Conservation (phyloP, 2,113 vertebrate species). For the Laticauda laticaudata region DNA sequence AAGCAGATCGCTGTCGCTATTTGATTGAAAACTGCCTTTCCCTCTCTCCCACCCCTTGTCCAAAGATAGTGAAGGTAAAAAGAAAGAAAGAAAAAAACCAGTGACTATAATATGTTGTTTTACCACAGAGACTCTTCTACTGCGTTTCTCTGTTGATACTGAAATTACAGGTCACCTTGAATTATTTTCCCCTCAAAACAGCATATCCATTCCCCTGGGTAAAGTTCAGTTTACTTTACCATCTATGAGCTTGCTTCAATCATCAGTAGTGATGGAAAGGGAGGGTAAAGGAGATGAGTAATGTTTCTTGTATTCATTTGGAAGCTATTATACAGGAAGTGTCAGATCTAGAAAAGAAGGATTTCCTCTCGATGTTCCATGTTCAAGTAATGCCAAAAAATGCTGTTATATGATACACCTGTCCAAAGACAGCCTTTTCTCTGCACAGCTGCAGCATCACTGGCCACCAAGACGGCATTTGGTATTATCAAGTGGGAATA, state of each 20-base stretch:
- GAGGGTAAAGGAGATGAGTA: constrained; percentile 28
- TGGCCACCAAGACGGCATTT: background rate
- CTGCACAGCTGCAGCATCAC: background rate
- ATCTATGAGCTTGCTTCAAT: constrained; percentile 44
- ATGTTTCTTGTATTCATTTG: constrained; percentile 22
- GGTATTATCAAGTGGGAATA: constrained; percentile 14
- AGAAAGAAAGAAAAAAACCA: background rate
- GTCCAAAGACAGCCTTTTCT: background rate
- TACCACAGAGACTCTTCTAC: background rate
- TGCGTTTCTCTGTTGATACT: background rate
- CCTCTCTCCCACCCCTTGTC: background rate
- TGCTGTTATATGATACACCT: constrained; percentile 12
- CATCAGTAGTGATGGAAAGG: constrained; percentile 24
- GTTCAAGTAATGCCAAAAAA: constrained; percentile 20
- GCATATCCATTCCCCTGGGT: constrained; percentile 22
- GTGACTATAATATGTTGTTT: background rate
- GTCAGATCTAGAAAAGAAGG: constrained; percentile 47
- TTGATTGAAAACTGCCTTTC: background rate
- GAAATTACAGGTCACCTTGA: constrained; percentile 21
- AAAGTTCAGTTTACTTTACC: constrained; percentile 25
- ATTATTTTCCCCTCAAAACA: constrained; percentile 53
- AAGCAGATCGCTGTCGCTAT: background rate
- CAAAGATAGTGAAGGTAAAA: background rate
- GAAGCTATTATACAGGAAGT: constrained; percentile 57
- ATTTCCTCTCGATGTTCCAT: constrained; percentile 36